Evolutionary conservation across 1,140 invertebrate species (phyloP), one percentile per base, ranked within the genome.

Genomic region (Macrosteles quadrilineatus): DNA sequence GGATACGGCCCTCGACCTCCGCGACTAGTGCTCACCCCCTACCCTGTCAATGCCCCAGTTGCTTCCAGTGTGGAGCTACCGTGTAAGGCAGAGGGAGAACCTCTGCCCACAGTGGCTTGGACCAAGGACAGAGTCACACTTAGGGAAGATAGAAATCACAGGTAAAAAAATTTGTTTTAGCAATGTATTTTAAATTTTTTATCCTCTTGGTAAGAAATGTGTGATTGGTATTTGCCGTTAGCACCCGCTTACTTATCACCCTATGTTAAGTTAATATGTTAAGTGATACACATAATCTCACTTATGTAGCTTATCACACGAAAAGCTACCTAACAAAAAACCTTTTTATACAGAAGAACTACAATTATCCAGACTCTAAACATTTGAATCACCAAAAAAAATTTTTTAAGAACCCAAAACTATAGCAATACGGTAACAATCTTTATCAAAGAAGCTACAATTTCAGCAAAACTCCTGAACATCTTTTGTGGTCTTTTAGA

Each of bases 31-130:
- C 84, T 88, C 64, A 85, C 87, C 73, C 93, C 92, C 0, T 88
- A 87, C 76, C 87, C 93, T 77, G 87, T 92, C 70, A 87, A 91
- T 76, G 90, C 87, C 25, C 84, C 87, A 74, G 79, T 85, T 27
- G 91, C 90, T 36, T 87, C 87, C 27, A 88, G 87, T 27, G 86
- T 96, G 23, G 90, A 93, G 77, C 78, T 96, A 63, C 89, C 90
- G 0, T 97, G 95, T 77, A 85, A 89, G 74, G 89, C 90, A 1
- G 85, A 89, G 71, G 93, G 93, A n/a, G 83, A 87, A n/a, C 93
- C 93, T 0, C 81, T 84, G 40, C 91, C 93, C 19, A 79, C 81
- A 32, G 87, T 95, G 53, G 81, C 87, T 30, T 97, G 95, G 95
- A 88, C 87, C 57, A 93, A 91, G 80, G 90, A 96, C 80, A 90